Evolutionary conservation across 2,113 vertebrate species (phyloP), one percentile per base, ranked within the genome.

Genomic region (Ovis canadensis): DNA sequence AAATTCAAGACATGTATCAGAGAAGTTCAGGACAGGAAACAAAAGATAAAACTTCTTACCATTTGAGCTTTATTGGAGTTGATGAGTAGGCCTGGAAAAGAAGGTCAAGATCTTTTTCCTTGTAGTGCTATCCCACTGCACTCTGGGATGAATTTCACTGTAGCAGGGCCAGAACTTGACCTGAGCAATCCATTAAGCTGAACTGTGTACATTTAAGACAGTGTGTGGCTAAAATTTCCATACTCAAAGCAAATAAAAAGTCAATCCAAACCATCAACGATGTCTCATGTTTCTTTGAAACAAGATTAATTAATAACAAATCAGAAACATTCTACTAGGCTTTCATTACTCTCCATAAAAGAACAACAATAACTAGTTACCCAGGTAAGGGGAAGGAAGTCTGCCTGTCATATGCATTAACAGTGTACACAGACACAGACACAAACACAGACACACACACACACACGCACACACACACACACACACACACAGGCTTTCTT

Each of bases 1-100:
- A 98, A 98, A 98, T 97, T 98, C 97, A 99, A 98, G 98, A 98
- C 98, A 98, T 97, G 91, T 90, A 93, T 98, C 96, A 98, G 94
- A 96, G 92, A 98, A 98, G 97, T 98, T 98, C 97, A 98, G 97
- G 92, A 97, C 92, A 98, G 88, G 97, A 98, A 98, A 98, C 74
- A 96, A 98, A 98, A 98, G 97, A 94, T 95, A 96, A 93, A 98
- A 97, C 80, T 97, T 96, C 74, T 91, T 82, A 59, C 80, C 23
- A 93, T 95, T 97, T 85, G 67, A 97, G 92, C 96, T 94, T 74
- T 80, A 14, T 7, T 29, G 59, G 86, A 71, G 81, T 90, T 95
- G 97, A 93, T 85, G 90, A 71, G 86, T 62, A 89, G 55, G 36
- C 90, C 83, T 88, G 45, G 60, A 90, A 96, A 87, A 88, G 59